A percentile compares a stretch with the other conserved stretches of the same genome.
phyloP scores from a whole-genome alignment of 2,888 invertebrate species.

The Steinernema hermaphroditum region DNA sequence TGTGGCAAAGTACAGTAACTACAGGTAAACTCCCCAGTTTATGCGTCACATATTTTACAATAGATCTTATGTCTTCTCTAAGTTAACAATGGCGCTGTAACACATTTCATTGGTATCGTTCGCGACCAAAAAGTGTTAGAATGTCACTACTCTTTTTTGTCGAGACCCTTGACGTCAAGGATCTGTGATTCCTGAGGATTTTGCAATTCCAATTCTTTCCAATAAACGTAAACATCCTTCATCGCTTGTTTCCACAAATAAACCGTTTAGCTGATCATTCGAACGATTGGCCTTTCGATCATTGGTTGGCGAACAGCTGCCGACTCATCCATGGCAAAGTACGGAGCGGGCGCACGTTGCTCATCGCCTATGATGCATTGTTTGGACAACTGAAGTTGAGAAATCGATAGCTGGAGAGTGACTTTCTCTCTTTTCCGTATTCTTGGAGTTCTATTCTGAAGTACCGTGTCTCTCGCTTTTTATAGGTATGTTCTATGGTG shows the following conservation, averaged over 20 bases:
- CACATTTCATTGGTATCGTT: too few relatives aligned
- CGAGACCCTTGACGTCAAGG: too few relatives aligned
- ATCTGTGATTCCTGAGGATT: background rate
- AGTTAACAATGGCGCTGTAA: too few relatives aligned
- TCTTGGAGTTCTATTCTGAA: too few relatives aligned
- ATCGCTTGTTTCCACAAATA: background rate
- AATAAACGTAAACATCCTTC: background rate
- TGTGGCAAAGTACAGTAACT: too few relatives aligned
- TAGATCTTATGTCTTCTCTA: too few relatives aligned
- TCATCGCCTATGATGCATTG: conserved; percentile 5
- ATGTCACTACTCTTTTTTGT: too few relatives aligned
- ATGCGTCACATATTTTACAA: too few relatives aligned
- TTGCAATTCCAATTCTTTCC: background rate
- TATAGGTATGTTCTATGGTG: too few relatives aligned
- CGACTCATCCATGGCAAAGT: conserved; percentile 26
- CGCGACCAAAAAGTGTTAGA: too few relatives aligned
- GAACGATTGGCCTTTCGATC: background rate
- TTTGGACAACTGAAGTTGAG: conserved; percentile 25
- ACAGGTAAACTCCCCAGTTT: too few relatives aligned
- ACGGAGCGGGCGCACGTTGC: conserved; percentile 18
- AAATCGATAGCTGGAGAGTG: conserved; percentile 8
- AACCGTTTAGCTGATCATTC: background rate
- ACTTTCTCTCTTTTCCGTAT: background rate
- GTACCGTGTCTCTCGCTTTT: too few relatives aligned
- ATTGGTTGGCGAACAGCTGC: background rate